Percentiles rank a stretch among this genome's conserved stretches.
Evolutionary conservation across 1,140 invertebrate genomes (phyloP).

Genomic region (Penaeus vannamei): DNA sequence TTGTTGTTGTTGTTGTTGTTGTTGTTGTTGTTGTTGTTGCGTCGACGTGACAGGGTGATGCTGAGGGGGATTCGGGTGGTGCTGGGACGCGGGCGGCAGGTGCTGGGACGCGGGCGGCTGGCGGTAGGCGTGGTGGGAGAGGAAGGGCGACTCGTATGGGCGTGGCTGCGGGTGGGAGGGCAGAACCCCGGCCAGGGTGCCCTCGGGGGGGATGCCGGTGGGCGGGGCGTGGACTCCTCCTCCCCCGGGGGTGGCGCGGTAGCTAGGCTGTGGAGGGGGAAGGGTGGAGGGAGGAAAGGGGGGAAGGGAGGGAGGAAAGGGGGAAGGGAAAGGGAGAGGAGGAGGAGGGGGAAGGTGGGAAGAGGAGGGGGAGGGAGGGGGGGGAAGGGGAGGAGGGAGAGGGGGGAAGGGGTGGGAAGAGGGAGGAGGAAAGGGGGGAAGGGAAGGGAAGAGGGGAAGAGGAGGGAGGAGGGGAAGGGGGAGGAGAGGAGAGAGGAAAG

Average conservation of each 20-base stretch:
- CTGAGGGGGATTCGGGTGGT: constrained; percentile 5
- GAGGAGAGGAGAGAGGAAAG: too few species aligned
- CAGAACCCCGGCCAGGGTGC: constrained; percentile 62
- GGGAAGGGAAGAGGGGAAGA: neutral
- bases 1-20: neutral
- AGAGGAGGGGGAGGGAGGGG: neutral
- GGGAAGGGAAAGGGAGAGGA: neutral
- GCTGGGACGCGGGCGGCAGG: constrained; percentile 1
- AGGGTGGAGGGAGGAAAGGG: neutral
- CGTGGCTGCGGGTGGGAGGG: constrained; percentile 51
- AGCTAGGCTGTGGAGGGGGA: constrained; percentile 41
- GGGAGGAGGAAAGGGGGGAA: neutral
- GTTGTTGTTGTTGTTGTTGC: neutral
- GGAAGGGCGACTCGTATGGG: constrained; percentile 56
- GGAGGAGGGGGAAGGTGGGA: neutral
- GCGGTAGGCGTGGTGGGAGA: constrained; percentile 19
- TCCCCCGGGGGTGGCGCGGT: constrained; percentile 36
- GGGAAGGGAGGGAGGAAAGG: neutral
- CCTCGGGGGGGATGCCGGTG: constrained; percentile 61
- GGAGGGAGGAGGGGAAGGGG: too few species aligned
- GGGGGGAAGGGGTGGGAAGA: too few species aligned
- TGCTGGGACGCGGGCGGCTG: neutral
- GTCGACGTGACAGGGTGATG: constrained; percentile 34
- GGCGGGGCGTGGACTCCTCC: neutral
- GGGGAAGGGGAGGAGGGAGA: neutral